Evolutionary conservation across 2,888 invertebrate species (phyloP).

Genomic region (Dolomedes plantarius): DNA sequence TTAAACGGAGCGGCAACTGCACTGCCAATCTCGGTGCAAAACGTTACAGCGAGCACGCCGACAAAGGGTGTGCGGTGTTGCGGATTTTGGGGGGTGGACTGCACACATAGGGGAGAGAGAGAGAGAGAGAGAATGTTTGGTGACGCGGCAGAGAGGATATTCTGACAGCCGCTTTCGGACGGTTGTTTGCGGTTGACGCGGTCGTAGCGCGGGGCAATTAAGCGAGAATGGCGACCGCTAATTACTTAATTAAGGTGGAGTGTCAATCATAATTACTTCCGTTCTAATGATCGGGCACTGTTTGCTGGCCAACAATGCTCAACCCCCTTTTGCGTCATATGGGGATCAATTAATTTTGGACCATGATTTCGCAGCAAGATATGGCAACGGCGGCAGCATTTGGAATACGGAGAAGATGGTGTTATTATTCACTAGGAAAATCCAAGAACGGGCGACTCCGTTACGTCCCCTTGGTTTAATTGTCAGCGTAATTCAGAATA

Average conservation of each 20-base stretch:
- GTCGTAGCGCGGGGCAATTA: slow-evolving; percentile 65
- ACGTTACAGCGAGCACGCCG: not conserved
- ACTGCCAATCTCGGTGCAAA: slow-evolving; percentile 8
- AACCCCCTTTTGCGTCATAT: slow-evolving; percentile 34
- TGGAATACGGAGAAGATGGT: not conserved
- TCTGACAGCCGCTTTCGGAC: slow-evolving; percentile 63
- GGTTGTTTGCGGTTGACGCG: slow-evolving; percentile 58
- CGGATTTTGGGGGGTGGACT: slow-evolving; percentile 13
- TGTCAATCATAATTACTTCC: slow-evolving; percentile 72
- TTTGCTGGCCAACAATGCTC: slow-evolving; percentile 61
- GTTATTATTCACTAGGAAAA: slow-evolving; percentile 5
- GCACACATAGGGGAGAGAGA: not conserved
- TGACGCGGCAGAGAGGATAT: slow-evolving; percentile 42
- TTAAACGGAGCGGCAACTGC: slow-evolving; percentile 17
- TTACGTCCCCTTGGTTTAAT: not conserved
- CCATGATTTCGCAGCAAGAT: slow-evolving; percentile 18
- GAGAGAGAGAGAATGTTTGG: slow-evolving; percentile 25
- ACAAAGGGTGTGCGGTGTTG: slow-evolving; percentile 11
- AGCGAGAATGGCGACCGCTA: slow-evolving; percentile 71
- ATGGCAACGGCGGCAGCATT: slow-evolving; percentile 1
- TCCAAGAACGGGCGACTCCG: not conserved
- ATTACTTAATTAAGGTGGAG: slow-evolving; percentile 72
- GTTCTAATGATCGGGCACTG: slow-evolving; percentile 55
- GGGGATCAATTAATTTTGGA: slow-evolving; percentile 45
- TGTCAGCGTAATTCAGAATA: slow-evolving; percentile 4